A percentile compares a stretch with the other conserved stretches of the same genome.
Evolutionary conservation across 2,113 vertebrate species (phyloP).

Genomic region (Myiozetetes cayanensis): DNA sequence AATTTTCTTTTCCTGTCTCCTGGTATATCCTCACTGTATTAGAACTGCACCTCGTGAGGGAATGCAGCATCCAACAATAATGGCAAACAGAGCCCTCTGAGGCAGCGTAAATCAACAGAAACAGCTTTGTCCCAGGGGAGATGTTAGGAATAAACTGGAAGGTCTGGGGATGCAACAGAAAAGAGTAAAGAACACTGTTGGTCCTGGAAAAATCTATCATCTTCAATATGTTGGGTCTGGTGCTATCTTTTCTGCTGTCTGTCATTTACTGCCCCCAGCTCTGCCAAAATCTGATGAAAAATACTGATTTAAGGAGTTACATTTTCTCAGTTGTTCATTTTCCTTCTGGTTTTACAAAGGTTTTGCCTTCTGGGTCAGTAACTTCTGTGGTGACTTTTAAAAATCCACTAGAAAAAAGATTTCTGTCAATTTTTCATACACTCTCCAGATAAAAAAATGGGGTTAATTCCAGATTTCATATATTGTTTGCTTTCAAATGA

Average conservation of each 20-base stretch:
- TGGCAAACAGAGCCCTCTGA: not conserved
- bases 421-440: not conserved
- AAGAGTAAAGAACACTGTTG: not conserved
- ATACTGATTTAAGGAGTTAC: not conserved
- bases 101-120: not conserved
- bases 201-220: not conserved
- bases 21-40: not conserved
- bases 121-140: not conserved
- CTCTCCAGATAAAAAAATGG: not conserved
- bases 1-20: not conserved
- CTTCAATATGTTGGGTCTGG: not conserved
- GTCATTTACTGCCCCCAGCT: not conserved
- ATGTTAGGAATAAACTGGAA: not conserved
- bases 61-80: not conserved
- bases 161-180: not conserved
- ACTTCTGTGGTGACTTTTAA: not conserved
- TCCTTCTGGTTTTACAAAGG: not conserved
- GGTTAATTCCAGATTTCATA: not conserved
- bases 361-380: not conserved
- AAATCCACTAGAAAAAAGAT: not conserved
- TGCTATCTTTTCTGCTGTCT: not conserved
- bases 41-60: not conserved
- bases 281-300: not conserved
- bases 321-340: not conserved
- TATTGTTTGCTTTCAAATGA: not conserved